These are phyloP conservation scores for Plusia festucae DNA, from an alignment of 2,888 invertebrate genomes.

Conservation along the genomic window DNA sequence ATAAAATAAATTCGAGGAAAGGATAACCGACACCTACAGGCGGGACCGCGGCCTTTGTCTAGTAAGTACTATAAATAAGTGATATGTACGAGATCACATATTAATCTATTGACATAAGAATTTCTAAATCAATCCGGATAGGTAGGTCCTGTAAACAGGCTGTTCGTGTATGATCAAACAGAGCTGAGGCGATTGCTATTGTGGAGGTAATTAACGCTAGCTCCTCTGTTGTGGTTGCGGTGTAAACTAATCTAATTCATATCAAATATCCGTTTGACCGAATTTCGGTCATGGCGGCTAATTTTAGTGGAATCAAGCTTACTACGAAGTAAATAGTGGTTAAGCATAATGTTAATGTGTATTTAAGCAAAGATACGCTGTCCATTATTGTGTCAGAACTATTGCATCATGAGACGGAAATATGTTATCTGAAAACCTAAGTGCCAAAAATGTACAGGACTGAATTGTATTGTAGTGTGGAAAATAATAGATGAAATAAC, in stretches of 20 bases:
- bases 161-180: not conserved
- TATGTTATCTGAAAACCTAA: too few relatives aligned
- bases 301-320: not conserved
- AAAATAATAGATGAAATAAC: too few relatives aligned
- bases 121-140: not conserved
- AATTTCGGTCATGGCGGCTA: not conserved
- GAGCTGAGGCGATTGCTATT: not conserved
- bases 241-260: not conserved
- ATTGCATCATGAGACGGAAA: not conserved
- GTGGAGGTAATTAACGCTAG: not conserved
- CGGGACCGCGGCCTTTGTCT: too few relatives aligned
- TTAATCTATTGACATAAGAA: not conserved
- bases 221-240: slow-evolving; percentile 2
- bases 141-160: not conserved
- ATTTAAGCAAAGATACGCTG: not conserved
- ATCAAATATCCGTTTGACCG: not conserved
- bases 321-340: not conserved
- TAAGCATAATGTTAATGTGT: not conserved
- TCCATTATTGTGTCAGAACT: too few relatives aligned
- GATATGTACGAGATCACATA: not conserved
- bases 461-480: too few relatives aligned
- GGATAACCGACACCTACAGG: too few relatives aligned
- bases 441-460: too few relatives aligned
- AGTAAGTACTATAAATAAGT: not conserved
- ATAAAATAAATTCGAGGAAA: too few relatives aligned